These are phyloP conservation scores for Leucophenga montana DNA, from an alignment of 2,888 invertebrate species.

Conservation along the genomic window DNA sequence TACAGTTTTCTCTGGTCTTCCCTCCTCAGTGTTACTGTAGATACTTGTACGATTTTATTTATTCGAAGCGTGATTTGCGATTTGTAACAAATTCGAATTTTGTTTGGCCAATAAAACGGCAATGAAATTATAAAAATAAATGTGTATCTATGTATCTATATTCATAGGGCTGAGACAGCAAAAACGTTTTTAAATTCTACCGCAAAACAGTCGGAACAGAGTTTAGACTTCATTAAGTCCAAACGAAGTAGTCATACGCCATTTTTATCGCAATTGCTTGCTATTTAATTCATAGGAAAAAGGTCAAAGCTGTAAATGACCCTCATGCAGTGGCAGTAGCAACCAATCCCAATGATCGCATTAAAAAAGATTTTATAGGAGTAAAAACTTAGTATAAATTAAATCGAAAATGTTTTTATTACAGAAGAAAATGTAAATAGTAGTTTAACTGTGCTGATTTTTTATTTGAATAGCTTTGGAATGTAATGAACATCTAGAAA, in stretches of 20 bases:
- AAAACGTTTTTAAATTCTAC: not conserved
- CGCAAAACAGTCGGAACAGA: not conserved
- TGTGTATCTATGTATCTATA: no score
- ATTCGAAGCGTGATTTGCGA: slow-evolving; percentile 70
- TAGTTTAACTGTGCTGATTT: no score
- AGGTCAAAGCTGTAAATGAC: slow-evolving; percentile 57
- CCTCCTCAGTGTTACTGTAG: not conserved
- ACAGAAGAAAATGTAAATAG: not conserved
- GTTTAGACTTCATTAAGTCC: no score
- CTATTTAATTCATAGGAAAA: slow-evolving; percentile 47
- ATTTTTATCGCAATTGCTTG: slow-evolving; percentile 12
- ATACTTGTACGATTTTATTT: slow-evolving; percentile 24
- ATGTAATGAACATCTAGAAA: no score
- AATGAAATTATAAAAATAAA: slow-evolving; percentile 21
- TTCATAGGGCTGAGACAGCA: not conserved
- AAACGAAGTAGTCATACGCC: no score
- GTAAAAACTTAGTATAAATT: slow-evolving; percentile 11
- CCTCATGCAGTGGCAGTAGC: slow-evolving; percentile 39
- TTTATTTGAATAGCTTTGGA: no score
- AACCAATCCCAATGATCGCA: slow-evolving; percentile 1
- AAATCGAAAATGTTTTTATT: not conserved
- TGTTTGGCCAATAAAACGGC: slow-evolving; percentile 32
- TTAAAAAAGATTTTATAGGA: not conserved
- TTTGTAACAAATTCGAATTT: slow-evolving; percentile 70
- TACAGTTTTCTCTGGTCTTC: slow-evolving; percentile 43